phyloP scores from a whole-genome alignment of 2,113 vertebrate species.

The Tympanuchus pallidicinctus region DNA sequence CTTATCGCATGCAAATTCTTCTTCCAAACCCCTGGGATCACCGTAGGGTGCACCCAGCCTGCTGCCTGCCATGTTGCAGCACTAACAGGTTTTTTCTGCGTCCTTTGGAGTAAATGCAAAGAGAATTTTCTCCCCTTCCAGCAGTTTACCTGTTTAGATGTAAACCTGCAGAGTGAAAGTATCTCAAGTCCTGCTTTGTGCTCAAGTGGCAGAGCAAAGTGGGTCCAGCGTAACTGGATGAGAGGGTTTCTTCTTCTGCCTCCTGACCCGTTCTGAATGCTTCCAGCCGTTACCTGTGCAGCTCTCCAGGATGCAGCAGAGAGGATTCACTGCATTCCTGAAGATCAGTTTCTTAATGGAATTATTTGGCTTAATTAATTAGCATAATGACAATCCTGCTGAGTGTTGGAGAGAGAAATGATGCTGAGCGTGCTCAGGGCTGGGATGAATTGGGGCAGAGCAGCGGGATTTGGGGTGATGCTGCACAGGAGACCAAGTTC shows the following conservation, averaged over 20 bases:
- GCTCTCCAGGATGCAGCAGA: background rate
- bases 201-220: background rate
- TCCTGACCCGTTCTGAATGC: background rate
- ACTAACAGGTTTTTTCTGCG: background rate
- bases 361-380: conserved; percentile 54
- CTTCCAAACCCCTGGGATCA: background rate
- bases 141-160: background rate
- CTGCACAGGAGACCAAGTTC: background rate
- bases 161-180: background rate
- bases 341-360: conserved; percentile 34
- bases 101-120: background rate
- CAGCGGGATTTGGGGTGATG: background rate
- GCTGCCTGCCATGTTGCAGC: background rate
- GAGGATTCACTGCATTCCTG: conserved; percentile 26
- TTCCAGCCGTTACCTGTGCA: background rate
- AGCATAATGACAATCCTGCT: conserved; percentile 45
- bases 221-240: background rate
- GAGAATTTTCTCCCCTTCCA: background rate
- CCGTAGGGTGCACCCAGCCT: background rate
- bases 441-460: background rate
- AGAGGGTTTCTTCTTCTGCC: background rate
- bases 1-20: background rate
- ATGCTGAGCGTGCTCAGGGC: background rate
- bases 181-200: background rate
- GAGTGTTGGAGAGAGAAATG: background rate